phyloP scores from a whole-genome alignment of 2,888 invertebrate species.

The Chrysolina oricalcia region DNA sequence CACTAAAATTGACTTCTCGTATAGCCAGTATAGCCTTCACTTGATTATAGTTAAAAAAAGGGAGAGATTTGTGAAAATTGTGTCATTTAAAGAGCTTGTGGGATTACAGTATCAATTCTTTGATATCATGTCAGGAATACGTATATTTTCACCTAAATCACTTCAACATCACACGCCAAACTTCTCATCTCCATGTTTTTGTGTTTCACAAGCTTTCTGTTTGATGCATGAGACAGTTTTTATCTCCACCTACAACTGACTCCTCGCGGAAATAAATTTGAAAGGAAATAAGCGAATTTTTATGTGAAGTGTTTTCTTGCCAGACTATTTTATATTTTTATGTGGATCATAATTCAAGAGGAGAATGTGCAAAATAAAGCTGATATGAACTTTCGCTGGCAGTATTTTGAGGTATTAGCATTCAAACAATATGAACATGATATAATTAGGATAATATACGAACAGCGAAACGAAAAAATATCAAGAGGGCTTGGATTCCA shows the following conservation, averaged over 20 bases:
- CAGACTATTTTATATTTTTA: neutral
- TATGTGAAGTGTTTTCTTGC: neutral
- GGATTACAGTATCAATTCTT: neutral
- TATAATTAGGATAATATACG: neutral
- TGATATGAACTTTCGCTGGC: neutral
- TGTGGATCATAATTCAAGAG: neutral
- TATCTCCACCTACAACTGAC: conserved; percentile 10
- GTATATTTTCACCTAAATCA: neutral
- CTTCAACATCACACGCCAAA: neutral
- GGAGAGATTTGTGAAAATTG: too few relatives aligned
- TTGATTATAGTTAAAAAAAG: too few relatives aligned
- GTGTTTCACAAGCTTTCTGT: conserved; percentile 2
- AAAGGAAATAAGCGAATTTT: conserved; percentile 1
- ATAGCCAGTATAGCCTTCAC: too few relatives aligned
- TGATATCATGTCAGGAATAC: neutral
- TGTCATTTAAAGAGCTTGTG: too few relatives aligned
- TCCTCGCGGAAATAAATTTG: neutral
- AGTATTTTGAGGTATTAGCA: neutral
- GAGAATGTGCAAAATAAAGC: neutral
- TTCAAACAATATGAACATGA: neutral
- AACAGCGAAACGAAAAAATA: too few relatives aligned
- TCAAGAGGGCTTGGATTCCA: too few relatives aligned
- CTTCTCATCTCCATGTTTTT: conserved; percentile 7
- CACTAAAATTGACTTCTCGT: too few relatives aligned
- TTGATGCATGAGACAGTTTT: conserved; percentile 8